Conservation (phyloP, 2,888 invertebrate species). For the Amblyteles armatorius region DNA sequence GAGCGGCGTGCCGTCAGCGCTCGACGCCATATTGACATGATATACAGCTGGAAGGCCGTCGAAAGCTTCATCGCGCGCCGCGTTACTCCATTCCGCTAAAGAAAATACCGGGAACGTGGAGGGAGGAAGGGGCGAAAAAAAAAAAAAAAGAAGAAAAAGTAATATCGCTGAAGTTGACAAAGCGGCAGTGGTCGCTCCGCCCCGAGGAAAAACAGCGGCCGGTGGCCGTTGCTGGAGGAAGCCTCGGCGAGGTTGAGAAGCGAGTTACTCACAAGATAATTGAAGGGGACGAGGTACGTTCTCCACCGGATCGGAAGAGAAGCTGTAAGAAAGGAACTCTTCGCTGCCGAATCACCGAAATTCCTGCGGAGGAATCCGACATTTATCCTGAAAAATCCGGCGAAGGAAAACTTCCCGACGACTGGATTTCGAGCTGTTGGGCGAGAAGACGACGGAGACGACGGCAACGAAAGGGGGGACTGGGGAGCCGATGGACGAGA, state of each 20-base stretch:
- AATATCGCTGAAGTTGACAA: background rate
- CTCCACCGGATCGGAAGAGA: background rate
- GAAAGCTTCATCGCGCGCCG: background rate
- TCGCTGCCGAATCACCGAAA: background rate
- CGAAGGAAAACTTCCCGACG: background rate
- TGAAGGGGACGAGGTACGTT: background rate
- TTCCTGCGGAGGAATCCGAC: background rate
- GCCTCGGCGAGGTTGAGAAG: background rate
- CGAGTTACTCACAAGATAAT: background rate
- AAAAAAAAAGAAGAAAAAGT: conserved; percentile 13
- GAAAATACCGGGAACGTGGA: background rate
- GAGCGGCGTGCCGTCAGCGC: conserved; percentile 50
- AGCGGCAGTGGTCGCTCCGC: background rate
- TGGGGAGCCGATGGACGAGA: conserved; percentile 43
- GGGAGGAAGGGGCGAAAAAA: background rate
- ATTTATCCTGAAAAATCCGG: background rate
- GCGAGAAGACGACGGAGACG: conserved; percentile 26
- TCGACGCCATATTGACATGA: conserved; percentile 65
- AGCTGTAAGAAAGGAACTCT: background rate
- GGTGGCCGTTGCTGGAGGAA: background rate
- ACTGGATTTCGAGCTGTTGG: background rate
- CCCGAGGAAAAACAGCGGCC: background rate
- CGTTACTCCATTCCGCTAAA: background rate
- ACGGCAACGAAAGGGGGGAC: conserved; percentile 1
- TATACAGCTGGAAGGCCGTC: conserved; percentile 15